These are phyloP conservation scores for Drosophila eugracilis DNA, from an alignment of 1,140 invertebrate species.

Conservation along the genomic window DNA sequence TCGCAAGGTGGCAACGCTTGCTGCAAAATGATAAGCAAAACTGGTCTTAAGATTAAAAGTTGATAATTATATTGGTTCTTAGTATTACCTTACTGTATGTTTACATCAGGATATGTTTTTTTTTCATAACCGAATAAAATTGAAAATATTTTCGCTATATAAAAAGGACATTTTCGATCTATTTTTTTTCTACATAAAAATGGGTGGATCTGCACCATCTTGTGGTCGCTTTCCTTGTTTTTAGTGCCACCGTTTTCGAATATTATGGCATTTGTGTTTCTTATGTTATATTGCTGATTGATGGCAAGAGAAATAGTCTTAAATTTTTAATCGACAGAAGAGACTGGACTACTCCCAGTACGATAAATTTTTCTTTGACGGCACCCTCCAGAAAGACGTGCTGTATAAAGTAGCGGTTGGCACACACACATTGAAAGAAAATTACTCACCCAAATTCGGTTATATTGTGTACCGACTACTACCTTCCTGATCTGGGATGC, in stretches of 20 bases:
- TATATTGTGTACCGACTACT: too few species aligned
- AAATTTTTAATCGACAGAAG: too few species aligned
- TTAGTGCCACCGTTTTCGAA: background rate
- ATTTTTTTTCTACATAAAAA: background rate
- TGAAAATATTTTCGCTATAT: background rate
- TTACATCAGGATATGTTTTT: background rate
- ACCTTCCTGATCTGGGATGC: too few species aligned
- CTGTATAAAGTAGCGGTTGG: too few species aligned
- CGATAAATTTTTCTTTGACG: too few species aligned
- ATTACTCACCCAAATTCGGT: too few species aligned
- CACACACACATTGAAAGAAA: too few species aligned
- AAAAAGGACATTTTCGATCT: background rate
- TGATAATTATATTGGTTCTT: background rate
- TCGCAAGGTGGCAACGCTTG: conserved; percentile 11
- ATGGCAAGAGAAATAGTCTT: too few species aligned
- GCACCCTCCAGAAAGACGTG: too few species aligned
- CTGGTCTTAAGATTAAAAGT: background rate
- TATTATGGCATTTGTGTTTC: too few species aligned
- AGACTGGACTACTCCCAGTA: too few species aligned
- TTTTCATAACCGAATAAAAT: background rate
- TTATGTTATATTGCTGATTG: too few species aligned
- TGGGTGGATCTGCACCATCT: background rate
- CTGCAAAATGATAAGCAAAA: background rate
- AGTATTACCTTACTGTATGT: background rate
- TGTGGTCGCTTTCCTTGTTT: background rate